Base-by-base conservation (phyloP, 2,888 invertebrate genomes). In the Dinocampus coccinellae region DNA sequence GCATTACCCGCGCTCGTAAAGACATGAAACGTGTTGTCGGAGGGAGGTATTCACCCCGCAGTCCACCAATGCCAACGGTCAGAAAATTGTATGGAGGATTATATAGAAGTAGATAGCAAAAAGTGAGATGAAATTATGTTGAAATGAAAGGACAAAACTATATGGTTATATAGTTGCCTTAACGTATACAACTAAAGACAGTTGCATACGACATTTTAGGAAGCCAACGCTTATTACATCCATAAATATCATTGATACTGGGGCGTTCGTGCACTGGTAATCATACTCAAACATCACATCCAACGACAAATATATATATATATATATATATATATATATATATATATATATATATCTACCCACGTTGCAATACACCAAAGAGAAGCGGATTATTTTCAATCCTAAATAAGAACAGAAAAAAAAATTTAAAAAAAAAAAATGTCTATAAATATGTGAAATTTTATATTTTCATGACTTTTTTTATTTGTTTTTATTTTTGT, bases 1-100 rank as follows among this genome's bases (percentile, higher is more conserved):
- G 79, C 80, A 81, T 81, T 83, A 80, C 79, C 78, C 79, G 79
- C 75, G 78, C 81, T 79, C 81, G 84, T 85, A 84, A 85, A 84
- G 76, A 80, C 80, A 78, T 77, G 74, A 79, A 82, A 84, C 83
- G 78, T 81, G 83, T 82, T 83, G 81, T 80, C 81, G 80, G 77
- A n/a, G n/a, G 73, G 68, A 72, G 74, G 73, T 75, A 75, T 70
- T 75, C 74, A 76, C 73, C 75, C 76, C 70, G 55, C 67, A n/a
- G 47, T n/a, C 47, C 47, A 13, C 55, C 29, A 29, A 29, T 29
- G 29, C 29, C 55, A 55, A 55, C 22, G 55, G 55, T 16, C 34
- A 62, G 24, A 62, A 11, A 61, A 58, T n/a, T 58, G 20, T 34
- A 39, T 13, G 20, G 34, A 58, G 33, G n/a, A 58, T 2, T 34